A percentile compares a stretch with the other conserved stretches of the same genome.
Conservation (phyloP, 2,888 invertebrate genomes). For the Andrena bicolor region DNA sequence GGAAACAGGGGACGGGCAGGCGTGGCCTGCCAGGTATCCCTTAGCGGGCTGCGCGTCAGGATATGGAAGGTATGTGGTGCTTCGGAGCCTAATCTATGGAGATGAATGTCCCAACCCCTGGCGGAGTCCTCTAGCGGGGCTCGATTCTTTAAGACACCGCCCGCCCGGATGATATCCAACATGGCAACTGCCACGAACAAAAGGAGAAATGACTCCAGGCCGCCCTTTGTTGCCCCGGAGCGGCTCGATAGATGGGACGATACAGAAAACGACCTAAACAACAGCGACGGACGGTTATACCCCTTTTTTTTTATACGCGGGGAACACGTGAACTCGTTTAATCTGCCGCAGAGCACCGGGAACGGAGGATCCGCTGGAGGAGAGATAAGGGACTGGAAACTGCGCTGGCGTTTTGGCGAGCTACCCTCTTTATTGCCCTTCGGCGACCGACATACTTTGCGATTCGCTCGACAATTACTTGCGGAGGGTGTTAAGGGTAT, state of each 20-base stretch:
- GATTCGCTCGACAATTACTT: conserved; percentile 16
- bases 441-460: not conserved
- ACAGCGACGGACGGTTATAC: conserved; percentile 42
- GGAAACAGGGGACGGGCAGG: conserved; percentile 62
- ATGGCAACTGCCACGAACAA: conserved; percentile 56
- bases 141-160: conserved; percentile 67
- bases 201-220: conserved; percentile 49
- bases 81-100: conserved; percentile 72
- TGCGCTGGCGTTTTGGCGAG: conserved; percentile 9
- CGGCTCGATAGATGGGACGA: conserved; percentile 46
- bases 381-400: conserved; percentile 11
- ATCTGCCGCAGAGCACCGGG: not conserved
- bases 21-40: conserved; percentile 75
- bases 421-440: conserved; percentile 22
- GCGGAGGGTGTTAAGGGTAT: not conserved
- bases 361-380: conserved; percentile 9
- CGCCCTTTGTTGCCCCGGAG: conserved; percentile 51
- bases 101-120: conserved; percentile 73
- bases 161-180: conserved; percentile 61
- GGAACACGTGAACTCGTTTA: conserved; percentile 40
- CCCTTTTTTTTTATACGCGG: conserved; percentile 34
- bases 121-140: conserved; percentile 39
- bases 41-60: conserved; percentile 48
- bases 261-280: conserved; percentile 56
- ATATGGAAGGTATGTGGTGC: conserved; percentile 58